Percentiles rank a stretch among this genome's conserved stretches.
Evolutionary conservation across 2,888 invertebrate genomes (phyloP).

Genomic region (Drosophila subquinaria): DNA sequence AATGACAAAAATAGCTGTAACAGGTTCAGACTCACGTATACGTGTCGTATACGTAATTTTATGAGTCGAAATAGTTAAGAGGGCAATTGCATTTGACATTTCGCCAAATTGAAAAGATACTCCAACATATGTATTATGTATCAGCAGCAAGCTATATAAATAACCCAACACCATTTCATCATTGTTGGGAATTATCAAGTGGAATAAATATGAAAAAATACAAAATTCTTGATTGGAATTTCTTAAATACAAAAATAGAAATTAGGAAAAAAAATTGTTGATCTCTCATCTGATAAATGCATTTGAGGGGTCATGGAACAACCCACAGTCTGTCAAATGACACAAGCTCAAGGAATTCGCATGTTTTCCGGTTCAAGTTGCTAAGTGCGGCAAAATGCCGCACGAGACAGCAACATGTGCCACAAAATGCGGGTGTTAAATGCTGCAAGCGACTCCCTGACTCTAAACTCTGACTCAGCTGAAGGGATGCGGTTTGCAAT

Average conservation of each 20-base stretch:
- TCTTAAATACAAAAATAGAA: background rate
- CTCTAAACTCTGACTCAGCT: slow-evolving; percentile 23
- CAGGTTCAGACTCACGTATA: slow-evolving; percentile 50
- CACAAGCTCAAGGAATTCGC: slow-evolving; percentile 54
- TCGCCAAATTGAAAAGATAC: slow-evolving; percentile 20
- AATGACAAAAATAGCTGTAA: slow-evolving; percentile 47
- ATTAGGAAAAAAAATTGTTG: background rate
- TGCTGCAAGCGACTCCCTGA: slow-evolving; percentile 39
- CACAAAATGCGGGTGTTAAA: slow-evolving; percentile 70
- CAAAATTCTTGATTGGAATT: background rate
- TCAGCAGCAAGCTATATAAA: background rate
- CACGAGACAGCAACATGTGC: slow-evolving; percentile 54
- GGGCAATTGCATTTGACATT: slow-evolving; percentile 49
- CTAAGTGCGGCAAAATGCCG: slow-evolving; percentile 15
- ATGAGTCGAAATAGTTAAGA: slow-evolving; percentile 32
- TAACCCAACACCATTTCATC: background rate
- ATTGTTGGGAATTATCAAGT: slow-evolving; percentile 3
- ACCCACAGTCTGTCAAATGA: slow-evolving; percentile 35
- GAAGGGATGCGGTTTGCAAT: slow-evolving; percentile 52
- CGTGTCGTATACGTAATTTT: slow-evolving; percentile 56
- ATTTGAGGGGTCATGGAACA: slow-evolving; percentile 5
- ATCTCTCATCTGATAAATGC: background rate
- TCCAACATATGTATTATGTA: background rate
- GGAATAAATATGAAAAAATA: background rate
- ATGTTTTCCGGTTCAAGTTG: slow-evolving; percentile 26